Percentiles rank a stretch among this genome's conserved stretches.
Evolutionary conservation across 2,113 vertebrate species (phyloP).

Genomic region (Benitochromis conjunctus): DNA sequence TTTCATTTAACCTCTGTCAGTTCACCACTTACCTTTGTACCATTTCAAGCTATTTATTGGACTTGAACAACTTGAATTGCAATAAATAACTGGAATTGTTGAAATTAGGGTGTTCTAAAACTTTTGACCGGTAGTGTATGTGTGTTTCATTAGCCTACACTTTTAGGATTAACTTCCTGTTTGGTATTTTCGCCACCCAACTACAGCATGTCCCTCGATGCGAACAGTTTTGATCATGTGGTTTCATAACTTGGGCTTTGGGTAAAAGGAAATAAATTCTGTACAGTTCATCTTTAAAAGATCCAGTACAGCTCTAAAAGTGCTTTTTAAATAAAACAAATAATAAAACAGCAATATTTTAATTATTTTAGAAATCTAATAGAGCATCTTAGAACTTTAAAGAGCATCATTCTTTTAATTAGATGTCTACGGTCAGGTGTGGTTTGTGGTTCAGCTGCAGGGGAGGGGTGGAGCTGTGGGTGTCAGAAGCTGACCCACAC

Average conservation of each 20-base stretch:
- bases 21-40: too few relatives aligned
- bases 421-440: too few relatives aligned
- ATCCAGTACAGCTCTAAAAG: too few relatives aligned
- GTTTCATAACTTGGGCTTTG: not conserved
- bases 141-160: not conserved
- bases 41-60: too few relatives aligned
- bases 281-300: not conserved
- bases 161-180: not conserved
- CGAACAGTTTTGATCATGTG: not conserved
- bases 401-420: too few relatives aligned
- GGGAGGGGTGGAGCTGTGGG: too few relatives aligned
- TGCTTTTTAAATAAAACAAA: too few relatives aligned
- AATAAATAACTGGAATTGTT: not conserved
- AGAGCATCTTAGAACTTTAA: too few relatives aligned
- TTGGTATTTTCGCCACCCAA: not conserved
- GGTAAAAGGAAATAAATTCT: not conserved
- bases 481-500: not conserved
- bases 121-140: not conserved
- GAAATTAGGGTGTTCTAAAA: not conserved
- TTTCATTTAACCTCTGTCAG: accelerated
- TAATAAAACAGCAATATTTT: not conserved
- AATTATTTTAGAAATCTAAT: too few relatives aligned
- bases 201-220: not conserved
- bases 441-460: too few relatives aligned
- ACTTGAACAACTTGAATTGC: too few relatives aligned